Conservation (phyloP, 37 sponge, comb jelly and placozoan genomes). For the Ephydatia muelleri region DNA sequence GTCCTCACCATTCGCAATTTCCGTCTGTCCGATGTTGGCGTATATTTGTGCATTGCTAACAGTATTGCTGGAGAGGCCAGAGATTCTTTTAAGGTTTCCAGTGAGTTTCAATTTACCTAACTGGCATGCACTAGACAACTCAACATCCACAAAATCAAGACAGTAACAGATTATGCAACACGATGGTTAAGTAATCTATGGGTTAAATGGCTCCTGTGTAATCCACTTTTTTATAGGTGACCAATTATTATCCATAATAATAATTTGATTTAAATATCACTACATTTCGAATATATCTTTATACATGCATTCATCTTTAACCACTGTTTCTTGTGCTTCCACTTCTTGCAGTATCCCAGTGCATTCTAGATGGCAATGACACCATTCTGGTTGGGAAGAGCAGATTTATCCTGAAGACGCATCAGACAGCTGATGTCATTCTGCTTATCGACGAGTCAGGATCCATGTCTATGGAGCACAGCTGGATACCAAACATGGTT, state of each 20-base stretch:
- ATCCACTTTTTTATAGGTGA: too few species aligned
- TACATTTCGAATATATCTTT: not conserved
- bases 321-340: not conserved
- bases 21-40: not conserved
- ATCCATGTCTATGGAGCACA: slow-evolving; percentile 81
- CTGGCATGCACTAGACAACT: too few species aligned
- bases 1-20: slow-evolving; percentile 13
- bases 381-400: slow-evolving; percentile 16
- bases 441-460: slow-evolving; percentile 86
- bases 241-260: too few species aligned
- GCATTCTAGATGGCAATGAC: slow-evolving; percentile 23
- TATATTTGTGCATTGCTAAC: slow-evolving; percentile 27
- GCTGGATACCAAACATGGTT: slow-evolving; percentile 63
- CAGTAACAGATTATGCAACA: too few species aligned
- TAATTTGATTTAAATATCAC: not conserved
- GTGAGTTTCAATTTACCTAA: slow-evolving; percentile 2
- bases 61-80: slow-evolving; percentile 21
- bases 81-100: not conserved
- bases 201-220: too few species aligned
- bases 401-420: not conserved
- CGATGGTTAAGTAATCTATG: too few species aligned
- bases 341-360: slow-evolving; percentile 13
- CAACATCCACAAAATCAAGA: too few species aligned
- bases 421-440: slow-evolving; percentile 56
- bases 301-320: not conserved